phyloP scores from a whole-genome alignment of 2,113 vertebrate genomes.

The Callionymus lyra region DNA sequence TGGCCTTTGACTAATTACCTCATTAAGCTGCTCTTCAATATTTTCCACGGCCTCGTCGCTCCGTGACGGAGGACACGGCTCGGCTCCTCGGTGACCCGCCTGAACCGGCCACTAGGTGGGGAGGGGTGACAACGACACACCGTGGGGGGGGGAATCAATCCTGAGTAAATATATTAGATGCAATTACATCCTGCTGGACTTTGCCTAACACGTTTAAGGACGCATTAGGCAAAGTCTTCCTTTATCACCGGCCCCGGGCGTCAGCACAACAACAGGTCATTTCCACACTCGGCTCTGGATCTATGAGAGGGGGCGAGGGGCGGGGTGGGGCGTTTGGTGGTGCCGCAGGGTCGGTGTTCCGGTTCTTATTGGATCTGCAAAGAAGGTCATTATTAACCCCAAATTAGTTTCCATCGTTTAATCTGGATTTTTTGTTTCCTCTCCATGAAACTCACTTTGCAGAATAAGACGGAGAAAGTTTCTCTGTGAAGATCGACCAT shows the following conservation, averaged over 20 bases:
- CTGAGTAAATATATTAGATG: slow-evolving; percentile 63
- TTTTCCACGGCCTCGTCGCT: slow-evolving; percentile 32
- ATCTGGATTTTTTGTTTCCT: too few species aligned
- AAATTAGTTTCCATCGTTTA: too few species aligned
- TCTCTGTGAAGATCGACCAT: too few species aligned
- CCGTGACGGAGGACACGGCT: slow-evolving; percentile 33
- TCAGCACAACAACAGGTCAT: slow-evolving; percentile 44
- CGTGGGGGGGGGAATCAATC: slow-evolving; percentile 51
- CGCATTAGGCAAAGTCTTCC: slow-evolving; percentile 61
- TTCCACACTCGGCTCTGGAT: slow-evolving; percentile 38
- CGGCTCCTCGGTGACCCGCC: slow-evolving; percentile 31
- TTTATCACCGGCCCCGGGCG: slow-evolving; percentile 47
- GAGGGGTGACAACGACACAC: slow-evolving; percentile 15
- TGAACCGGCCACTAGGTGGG: slow-evolving; percentile 35
- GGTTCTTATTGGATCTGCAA: too few species aligned
- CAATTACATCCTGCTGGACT: slow-evolving; percentile 61
- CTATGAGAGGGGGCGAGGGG: slow-evolving; percentile 26
- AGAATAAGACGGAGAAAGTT: too few species aligned
- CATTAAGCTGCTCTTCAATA: slow-evolving; percentile 61
- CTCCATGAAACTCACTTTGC: too few species aligned
- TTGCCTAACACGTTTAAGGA: slow-evolving; percentile 59
- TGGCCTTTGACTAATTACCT: slow-evolving; percentile 69
- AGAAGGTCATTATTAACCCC: too few species aligned
- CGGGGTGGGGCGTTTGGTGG: slow-evolving; percentile 4
- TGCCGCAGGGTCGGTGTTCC: too few species aligned